Conservation (phyloP, 2,888 invertebrate genomes). For the Drosophila sordidapex region DNA sequence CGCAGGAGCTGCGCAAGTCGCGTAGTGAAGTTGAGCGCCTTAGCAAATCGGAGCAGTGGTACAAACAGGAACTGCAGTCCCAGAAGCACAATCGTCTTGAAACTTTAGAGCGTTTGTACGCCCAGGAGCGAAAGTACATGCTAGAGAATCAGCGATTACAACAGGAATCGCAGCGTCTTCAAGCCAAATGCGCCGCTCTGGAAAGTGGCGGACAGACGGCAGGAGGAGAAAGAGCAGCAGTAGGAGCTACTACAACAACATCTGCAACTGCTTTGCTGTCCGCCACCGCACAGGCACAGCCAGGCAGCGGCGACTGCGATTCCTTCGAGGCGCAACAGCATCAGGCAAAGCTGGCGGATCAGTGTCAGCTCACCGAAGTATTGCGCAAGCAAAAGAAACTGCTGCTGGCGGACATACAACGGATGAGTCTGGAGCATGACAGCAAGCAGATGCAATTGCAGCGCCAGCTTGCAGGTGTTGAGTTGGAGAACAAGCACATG, state of each 20-base stretch:
- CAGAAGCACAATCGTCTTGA: constrained; percentile 82
- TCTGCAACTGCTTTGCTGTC: not conserved
- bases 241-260: not conserved
- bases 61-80: constrained; percentile 80
- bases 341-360: constrained; percentile 71
- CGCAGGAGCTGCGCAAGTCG: constrained; percentile 78
- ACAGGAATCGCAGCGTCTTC: constrained; percentile 76
- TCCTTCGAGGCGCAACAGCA: constrained; percentile 78
- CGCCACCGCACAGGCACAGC: not conserved
- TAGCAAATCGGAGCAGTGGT: constrained; percentile 83
- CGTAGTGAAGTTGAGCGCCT: constrained; percentile 82
- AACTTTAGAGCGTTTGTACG: constrained; percentile 82
- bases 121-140: constrained; percentile 83
- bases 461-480: constrained; percentile 71
- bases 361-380: constrained; percentile 80
- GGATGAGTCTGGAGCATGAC: constrained; percentile 75
- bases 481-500: constrained; percentile 81
- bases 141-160: constrained; percentile 82
- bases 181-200: constrained; percentile 73
- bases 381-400: constrained; percentile 82
- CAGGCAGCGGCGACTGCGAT: not conserved
- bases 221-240: not conserved
- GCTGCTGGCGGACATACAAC: constrained; percentile 77
- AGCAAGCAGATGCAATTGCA: constrained; percentile 76
- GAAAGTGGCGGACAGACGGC: constrained; percentile 61